Evolutionary conservation across 2,113 vertebrate genomes (phyloP).

Genomic region (Tautogolabrus adspersus): DNA sequence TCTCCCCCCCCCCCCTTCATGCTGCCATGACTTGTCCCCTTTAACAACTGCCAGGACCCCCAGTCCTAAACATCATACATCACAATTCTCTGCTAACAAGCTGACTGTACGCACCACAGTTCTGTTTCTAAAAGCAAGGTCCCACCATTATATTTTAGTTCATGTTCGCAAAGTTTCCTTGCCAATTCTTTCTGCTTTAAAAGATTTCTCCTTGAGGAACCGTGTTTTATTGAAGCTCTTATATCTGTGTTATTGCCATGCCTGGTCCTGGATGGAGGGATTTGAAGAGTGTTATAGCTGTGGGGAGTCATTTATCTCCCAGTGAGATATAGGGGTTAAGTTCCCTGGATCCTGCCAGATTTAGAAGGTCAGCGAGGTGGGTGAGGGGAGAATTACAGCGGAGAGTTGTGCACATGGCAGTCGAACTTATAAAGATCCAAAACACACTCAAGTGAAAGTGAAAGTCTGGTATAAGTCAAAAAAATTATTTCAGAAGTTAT

Average conservation of each 20-base stretch:
- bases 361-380: conserved; percentile 49
- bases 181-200: conserved; percentile 17
- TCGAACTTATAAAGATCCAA: neutral
- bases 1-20: neutral
- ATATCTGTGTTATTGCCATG: conserved; percentile 47
- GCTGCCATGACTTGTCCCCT: neutral
- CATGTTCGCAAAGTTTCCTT: neutral
- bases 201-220: conserved; percentile 26
- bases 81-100: conserved; percentile 10
- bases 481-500: too few species aligned
- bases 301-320: conserved; percentile 49
- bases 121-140: neutral
- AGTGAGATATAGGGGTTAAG: conserved; percentile 34
- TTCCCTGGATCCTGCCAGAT: conserved; percentile 43
- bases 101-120: conserved; percentile 1
- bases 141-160: neutral
- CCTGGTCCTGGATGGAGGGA: conserved; percentile 23
- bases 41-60: neutral
- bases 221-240: conserved; percentile 38
- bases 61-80: neutral
- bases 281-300: conserved; percentile 35
- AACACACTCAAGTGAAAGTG: neutral
- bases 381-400: neutral
- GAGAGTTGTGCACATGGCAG: neutral
- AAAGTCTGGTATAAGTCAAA: too few species aligned